Evolutionary conservation across 2,888 invertebrate genomes (phyloP).

Genomic region (Frankliniella fusca): DNA sequence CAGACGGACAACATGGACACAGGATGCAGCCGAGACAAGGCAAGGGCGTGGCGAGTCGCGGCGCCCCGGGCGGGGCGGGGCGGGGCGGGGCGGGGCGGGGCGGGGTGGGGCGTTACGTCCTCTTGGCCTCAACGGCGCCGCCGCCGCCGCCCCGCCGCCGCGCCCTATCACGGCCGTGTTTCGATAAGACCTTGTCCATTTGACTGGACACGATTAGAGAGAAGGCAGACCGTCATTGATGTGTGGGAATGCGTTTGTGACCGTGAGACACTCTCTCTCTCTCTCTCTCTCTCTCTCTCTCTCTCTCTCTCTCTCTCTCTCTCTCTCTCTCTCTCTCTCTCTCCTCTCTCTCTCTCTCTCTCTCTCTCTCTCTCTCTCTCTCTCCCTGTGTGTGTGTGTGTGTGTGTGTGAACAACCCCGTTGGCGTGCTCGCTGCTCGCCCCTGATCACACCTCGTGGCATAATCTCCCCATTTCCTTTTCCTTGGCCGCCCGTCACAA

Average conservation of each 20-base stretch:
- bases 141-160: not conserved
- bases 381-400: no score
- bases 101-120: not conserved
- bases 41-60: not conserved
- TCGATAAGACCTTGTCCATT: not conserved
- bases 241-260: no score
- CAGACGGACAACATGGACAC: conserved; percentile 4
- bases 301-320: no score
- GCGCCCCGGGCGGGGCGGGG: not conserved
- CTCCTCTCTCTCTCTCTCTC: no score
- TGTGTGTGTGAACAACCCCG: no score
- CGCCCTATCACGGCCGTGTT: not conserved
- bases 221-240: no score
- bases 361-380: no score
- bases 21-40: conserved; percentile 11
- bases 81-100: not conserved
- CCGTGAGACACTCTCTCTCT: no score
- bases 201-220: not conserved
- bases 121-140: not conserved
- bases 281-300: no score
- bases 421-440: no score
- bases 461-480: conserved; percentile 4
- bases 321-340: no score
- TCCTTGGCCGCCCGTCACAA: no score
- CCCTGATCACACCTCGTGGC: not conserved